Percentiles rank a stretch among this genome's conserved stretches.
Evolutionary conservation across 2,797 vertebrate species (phyloP).

Genomic region (Tokudaia tokunoshimensis): DNA sequence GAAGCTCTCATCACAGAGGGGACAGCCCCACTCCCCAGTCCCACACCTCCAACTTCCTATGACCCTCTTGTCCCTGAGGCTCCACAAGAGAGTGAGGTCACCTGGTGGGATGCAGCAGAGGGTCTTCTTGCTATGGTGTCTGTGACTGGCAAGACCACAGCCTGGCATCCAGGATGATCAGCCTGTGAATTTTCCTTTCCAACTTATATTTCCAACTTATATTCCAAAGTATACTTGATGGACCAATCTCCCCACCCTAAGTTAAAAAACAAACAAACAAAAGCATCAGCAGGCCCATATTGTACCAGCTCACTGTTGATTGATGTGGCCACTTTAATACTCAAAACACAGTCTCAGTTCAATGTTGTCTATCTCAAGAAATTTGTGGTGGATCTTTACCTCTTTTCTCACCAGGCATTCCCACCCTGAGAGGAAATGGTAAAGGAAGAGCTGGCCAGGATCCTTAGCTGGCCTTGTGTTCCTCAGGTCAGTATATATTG

Average conservation of each 20-base stretch:
- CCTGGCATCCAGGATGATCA: neutral
- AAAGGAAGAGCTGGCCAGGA: neutral
- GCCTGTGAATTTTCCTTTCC: neutral
- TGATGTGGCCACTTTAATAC: neutral
- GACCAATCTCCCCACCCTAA: neutral
- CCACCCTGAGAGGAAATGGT: neutral
- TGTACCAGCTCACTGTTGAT: neutral
- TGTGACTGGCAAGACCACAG: neutral
- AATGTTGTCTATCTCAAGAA: neutral
- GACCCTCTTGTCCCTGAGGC: neutral
- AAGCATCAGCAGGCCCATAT: neutral
- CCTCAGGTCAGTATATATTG: neutral
- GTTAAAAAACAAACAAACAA: neutral
- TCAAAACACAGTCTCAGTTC: neutral
- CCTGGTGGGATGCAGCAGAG: no score
- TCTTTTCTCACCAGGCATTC: neutral
- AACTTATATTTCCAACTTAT: neutral
- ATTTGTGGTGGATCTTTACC: neutral
- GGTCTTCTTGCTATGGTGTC: neutral
- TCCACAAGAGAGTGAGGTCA: neutral
- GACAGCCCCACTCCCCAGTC: no score
- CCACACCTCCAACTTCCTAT: neutral
- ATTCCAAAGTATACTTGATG: neutral
- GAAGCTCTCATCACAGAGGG: neutral
- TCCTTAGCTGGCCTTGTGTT: neutral